A percentile compares a stretch with the other conserved stretches of the same genome.
Evolutionary conservation across 2,113 vertebrate species (phyloP).

Genomic region (Pseudopodoces humilis): DNA sequence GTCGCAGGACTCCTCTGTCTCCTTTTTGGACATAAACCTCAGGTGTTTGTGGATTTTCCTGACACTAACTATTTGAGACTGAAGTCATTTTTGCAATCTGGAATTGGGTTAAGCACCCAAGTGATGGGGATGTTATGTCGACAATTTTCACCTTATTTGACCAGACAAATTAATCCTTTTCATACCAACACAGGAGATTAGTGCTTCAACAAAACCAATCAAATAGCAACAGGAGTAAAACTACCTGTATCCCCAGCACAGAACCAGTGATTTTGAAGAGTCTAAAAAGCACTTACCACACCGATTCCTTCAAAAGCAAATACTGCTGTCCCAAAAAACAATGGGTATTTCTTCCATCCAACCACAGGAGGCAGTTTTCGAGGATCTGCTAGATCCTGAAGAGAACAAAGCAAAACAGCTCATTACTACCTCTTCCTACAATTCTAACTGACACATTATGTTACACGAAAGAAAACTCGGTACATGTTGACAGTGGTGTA

Average conservation of each 20-base stretch:
- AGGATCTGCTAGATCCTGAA: slow-evolving; percentile 78
- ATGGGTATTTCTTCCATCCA: slow-evolving; percentile 82
- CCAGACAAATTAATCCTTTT: not conserved
- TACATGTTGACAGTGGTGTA: not conserved
- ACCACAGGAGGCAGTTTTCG: slow-evolving; percentile 73
- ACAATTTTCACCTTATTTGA: not conserved
- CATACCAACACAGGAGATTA: not conserved
- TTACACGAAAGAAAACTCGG: not conserved
- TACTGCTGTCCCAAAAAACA: slow-evolving; percentile 87
- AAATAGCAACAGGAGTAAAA: not conserved
- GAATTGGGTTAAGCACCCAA: not conserved
- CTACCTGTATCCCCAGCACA: not conserved
- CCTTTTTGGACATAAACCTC: not conserved
- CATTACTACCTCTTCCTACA: not conserved
- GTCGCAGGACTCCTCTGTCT: not conserved
- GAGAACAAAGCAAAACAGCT: not conserved
- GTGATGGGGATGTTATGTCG: not conserved
- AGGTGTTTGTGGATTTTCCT: not conserved
- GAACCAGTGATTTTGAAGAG: not conserved
- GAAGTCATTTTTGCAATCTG: not conserved
- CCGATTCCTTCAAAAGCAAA: slow-evolving; percentile 91
- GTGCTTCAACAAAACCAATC: not conserved
- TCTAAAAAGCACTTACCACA: slow-evolving; percentile 78
- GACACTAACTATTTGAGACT: not conserved
- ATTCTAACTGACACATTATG: not conserved